phyloP scores from a whole-genome alignment of 2,888 invertebrate species.

The Hofmannophila pseudospretella region DNA sequence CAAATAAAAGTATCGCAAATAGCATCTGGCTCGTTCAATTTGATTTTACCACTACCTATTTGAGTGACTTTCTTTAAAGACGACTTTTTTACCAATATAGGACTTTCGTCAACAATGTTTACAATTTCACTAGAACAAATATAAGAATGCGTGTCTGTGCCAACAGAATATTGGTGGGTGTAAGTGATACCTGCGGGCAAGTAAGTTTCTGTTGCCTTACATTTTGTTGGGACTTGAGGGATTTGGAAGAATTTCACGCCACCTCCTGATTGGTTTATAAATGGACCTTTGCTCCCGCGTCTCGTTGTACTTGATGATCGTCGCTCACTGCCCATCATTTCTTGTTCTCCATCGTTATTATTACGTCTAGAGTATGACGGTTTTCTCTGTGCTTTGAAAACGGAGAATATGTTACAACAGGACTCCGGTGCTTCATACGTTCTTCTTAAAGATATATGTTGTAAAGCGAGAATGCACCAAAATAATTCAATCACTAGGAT shows the following conservation, averaged over 20 bases:
- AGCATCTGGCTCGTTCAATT: too few species aligned
- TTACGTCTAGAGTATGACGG: too few species aligned
- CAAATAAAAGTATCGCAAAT: too few species aligned
- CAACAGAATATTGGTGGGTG: background rate
- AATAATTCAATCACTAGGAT: slow-evolving; percentile 49
- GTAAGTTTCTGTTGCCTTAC: background rate
- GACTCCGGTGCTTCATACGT: background rate
- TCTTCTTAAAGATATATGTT: background rate
- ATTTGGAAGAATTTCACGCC: background rate
- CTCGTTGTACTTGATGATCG: too few species aligned
- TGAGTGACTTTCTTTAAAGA: background rate
- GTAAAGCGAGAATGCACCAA: slow-evolving; percentile 45
- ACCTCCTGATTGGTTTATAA: too few species aligned
- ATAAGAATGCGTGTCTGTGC: background rate
- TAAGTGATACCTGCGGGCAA: background rate
- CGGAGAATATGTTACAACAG: background rate
- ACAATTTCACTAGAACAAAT: background rate
- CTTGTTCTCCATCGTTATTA: too few species aligned
- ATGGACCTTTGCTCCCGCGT: too few species aligned
- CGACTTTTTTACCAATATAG: background rate
- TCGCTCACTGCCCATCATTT: too few species aligned
- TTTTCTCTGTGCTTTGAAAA: background rate
- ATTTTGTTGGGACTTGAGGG: background rate
- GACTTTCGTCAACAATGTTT: background rate
- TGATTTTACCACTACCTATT: too few species aligned